Conservation (phyloP, 2,888 invertebrate genomes). For the Spatulosminthurus flaviceps region DNA sequence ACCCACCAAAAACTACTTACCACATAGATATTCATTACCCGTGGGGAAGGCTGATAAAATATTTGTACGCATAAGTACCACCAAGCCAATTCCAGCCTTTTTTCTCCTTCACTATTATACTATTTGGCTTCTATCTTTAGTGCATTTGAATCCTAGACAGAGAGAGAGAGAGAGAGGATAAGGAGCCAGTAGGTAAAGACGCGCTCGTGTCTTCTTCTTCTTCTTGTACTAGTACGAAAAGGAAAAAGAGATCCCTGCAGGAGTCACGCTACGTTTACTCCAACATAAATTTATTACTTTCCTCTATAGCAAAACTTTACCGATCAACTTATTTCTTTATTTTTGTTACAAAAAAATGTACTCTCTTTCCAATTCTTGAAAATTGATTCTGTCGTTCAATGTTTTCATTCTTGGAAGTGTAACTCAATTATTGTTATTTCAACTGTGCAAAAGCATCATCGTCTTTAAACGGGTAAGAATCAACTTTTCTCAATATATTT, state of each 20-base stretch:
- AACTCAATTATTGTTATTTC: no score
- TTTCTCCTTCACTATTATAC: neutral
- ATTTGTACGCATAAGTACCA: slow-evolving; percentile 18
- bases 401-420: neutral
- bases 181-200: neutral
- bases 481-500: no score
- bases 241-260: slow-evolving; percentile 18
- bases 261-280: slow-evolving; percentile 14
- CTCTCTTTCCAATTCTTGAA: neutral
- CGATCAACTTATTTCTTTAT: slow-evolving; percentile 11
- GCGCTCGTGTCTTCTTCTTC: no score
- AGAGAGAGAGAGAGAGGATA: neutral
- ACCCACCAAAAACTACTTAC: no score
- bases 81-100: slow-evolving; percentile 2
- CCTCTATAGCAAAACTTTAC: neutral
- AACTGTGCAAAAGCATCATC: no score
- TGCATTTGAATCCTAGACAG: neutral
- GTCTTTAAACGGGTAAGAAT: no score
- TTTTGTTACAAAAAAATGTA: neutral
- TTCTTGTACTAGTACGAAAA: no score
- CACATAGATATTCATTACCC: neutral
- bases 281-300: neutral
- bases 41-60: slow-evolving; percentile 9
- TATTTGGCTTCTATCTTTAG: neutral
- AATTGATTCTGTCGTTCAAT: neutral